These are phyloP conservation scores for honey bee (Apis mellifera) DNA, from an alignment of 1,140 invertebrate genomes.

Conservation along the genomic window DNA sequence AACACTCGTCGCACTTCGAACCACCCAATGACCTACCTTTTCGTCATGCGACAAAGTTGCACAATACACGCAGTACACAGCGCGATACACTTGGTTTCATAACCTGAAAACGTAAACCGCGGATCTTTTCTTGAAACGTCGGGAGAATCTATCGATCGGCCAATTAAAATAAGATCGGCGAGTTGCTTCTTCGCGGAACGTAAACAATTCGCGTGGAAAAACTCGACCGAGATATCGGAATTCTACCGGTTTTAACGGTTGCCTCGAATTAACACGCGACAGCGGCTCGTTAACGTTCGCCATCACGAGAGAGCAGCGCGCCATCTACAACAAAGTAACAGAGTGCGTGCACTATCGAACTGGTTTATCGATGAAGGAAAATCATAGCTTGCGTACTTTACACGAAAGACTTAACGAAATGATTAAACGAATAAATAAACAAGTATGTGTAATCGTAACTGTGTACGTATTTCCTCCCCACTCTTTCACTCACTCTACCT, in stretches of 20 bases:
- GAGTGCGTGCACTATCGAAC: constrained; percentile 49
- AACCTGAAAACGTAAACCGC: background rate
- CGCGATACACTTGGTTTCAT: too few relatives aligned
- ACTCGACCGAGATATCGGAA: constrained; percentile 28
- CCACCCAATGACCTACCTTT: too few relatives aligned
- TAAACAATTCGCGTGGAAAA: constrained; percentile 27
- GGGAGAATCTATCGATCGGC: background rate
- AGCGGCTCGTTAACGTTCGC: constrained; percentile 55
- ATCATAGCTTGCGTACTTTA: constrained; percentile 45
- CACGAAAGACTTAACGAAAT: background rate
- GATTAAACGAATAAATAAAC: constrained; percentile 43
- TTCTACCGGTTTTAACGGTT: constrained; percentile 24
- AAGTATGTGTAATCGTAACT: background rate
- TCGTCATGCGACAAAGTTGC: too few relatives aligned
- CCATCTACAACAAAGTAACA: constrained; percentile 49
- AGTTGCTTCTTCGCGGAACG: constrained; percentile 9
- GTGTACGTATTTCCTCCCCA: constrained; percentile 4
- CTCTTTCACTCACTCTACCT: too few relatives aligned
- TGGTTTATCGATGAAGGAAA: constrained; percentile 61
- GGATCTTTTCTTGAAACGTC: background rate
- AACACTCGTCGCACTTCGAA: background rate
- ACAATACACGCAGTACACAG: background rate
- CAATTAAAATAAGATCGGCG: constrained; percentile 28
- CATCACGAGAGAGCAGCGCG: constrained; percentile 5
- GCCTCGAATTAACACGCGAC: constrained; percentile 49